Evolutionary conservation across 1,140 invertebrate genomes (phyloP).

Genomic region (Triops longicaudatus): DNA sequence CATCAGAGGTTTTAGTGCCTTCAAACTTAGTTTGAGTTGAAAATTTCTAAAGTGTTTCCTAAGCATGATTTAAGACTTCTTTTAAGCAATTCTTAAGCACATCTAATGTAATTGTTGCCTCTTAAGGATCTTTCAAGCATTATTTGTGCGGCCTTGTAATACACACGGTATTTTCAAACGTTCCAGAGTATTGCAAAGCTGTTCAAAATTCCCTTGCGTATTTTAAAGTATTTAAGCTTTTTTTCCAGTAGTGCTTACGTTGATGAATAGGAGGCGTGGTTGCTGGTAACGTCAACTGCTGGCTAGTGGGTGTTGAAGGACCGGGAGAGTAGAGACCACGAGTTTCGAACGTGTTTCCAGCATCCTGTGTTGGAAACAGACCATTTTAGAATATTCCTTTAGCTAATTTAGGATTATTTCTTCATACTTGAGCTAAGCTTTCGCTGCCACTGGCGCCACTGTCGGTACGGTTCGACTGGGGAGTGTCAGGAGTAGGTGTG

Average conservation of each 20-base stretch:
- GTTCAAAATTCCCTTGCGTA: no score
- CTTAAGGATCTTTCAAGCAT: no score
- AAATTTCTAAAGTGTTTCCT: no score
- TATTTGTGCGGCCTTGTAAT: no score
- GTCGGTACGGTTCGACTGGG: constrained; percentile 22
- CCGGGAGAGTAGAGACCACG: constrained; percentile 58
- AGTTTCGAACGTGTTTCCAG: constrained; percentile 37
- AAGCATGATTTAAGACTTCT: no score
- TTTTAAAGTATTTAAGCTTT: constrained; percentile 52
- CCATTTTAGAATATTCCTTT: background rate
- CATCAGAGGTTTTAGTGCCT: no score
- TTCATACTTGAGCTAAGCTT: constrained; percentile 34
- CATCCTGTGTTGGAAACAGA: constrained; percentile 37
- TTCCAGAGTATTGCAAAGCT: no score
- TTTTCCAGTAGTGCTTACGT: constrained; percentile 24
- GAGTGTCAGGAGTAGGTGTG: constrained; percentile 12
- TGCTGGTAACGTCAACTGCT: constrained; percentile 40
- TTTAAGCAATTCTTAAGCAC: no score
- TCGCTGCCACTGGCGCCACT: background rate
- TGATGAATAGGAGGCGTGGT: constrained; percentile 18
- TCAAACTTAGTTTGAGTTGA: constrained; percentile 50
- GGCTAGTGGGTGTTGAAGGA: constrained; percentile 64
- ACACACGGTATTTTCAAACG: no score
- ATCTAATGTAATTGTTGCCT: no score
- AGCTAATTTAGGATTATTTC: constrained; percentile 39